Evolutionary conservation across 2,888 invertebrate species (phyloP), one percentile per base, ranked within the genome.

Genomic region (Fissipunctia ypsillon): DNA sequence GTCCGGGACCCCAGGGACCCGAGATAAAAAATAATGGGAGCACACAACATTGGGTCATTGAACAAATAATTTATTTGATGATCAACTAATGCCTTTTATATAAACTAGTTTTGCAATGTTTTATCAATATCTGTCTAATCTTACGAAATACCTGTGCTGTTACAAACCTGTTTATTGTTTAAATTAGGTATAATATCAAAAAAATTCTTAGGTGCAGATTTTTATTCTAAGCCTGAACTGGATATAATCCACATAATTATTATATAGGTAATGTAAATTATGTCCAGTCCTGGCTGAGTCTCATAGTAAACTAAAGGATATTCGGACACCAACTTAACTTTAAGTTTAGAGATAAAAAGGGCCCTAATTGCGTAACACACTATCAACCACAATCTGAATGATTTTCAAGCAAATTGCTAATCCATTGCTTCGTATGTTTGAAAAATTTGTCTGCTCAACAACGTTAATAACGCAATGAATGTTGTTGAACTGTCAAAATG

Each of bases 1-100:
- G n/a, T n/a, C n/a, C n/a, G n/a, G n/a, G n/a, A n/a, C n/a, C n/a
- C n/a, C n/a, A n/a, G n/a, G n/a, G n/a, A n/a, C n/a, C n/a, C n/a
- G n/a, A n/a, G n/a, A n/a, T n/a, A n/a, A n/a, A n/a, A n/a, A n/a
- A n/a, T 9, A 28, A 3, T 25, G 14, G 9, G 16, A 41, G 25
- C 41, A n/a, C 22, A 5, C 5, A 22, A 67, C 0, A 16, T 22
- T 45, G n/a, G 43, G 31, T 43, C 25, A 16, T 16, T 25, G 16
- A 45, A 45, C 25, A 28, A 69, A 54, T 54, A 38, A 71, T 48
- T 73, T 43, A 73, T 73, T 59, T 43, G 22, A 43, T 16, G 10
- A 28, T 59, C 16, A 50, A 50, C 25, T 19, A 31, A 9, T 41
- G 35, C 3, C 12, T 45, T 69, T 28, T 35, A 43, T 25, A 28